Base-by-base conservation (phyloP, 2,113 vertebrate genomes). In the Fregata magnificens region DNA sequence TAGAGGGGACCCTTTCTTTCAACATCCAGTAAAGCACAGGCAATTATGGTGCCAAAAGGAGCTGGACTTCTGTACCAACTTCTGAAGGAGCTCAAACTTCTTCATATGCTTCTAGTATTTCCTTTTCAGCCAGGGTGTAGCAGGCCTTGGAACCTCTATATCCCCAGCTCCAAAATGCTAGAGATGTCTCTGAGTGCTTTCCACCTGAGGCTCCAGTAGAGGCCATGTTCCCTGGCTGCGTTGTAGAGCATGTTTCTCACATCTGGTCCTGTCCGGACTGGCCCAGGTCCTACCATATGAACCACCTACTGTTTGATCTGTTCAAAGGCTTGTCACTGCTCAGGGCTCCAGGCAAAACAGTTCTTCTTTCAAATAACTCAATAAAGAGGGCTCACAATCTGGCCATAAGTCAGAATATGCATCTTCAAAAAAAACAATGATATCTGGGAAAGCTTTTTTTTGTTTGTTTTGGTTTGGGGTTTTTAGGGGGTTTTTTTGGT, bases 211-310 rank as follows among this genome's bases (percentile, higher is more conserved):
- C 6, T 47, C 42, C 19, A 47, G 25, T 13, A 61, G 26, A 61
- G 34, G 26, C 11, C 5, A 13, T 10, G 26, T 4, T 49, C 6
- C 44, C 19, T 2, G 3, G 34, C 25, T 77, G 56, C 4, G 0
- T 15, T 38, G 20, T 38, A 38, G 61, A 36, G 25, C 19, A 12
- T 12, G 8, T 49, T 61, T 47, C 19, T 59, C 26, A 47, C 44
- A 36, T 36, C 56, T 31, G 7, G 34, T 77, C 11, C 26, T 31
- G 20, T 49, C 20, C 1, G 1, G 20, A 49, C 44, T 31, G 19
- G 25, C 6, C 10, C 25, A 47, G 45, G 24, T 45, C 42, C 24
- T 76, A 36, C 18, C 32, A 45, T 36, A n/a, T 1, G 8, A 58
- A 21, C 4, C 4, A 44, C n/a, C 25, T 45, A 29, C 55, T 21